Evolutionary conservation across 2,797 vertebrate species (phyloP).

Genomic region (Antrozous pallidus): DNA sequence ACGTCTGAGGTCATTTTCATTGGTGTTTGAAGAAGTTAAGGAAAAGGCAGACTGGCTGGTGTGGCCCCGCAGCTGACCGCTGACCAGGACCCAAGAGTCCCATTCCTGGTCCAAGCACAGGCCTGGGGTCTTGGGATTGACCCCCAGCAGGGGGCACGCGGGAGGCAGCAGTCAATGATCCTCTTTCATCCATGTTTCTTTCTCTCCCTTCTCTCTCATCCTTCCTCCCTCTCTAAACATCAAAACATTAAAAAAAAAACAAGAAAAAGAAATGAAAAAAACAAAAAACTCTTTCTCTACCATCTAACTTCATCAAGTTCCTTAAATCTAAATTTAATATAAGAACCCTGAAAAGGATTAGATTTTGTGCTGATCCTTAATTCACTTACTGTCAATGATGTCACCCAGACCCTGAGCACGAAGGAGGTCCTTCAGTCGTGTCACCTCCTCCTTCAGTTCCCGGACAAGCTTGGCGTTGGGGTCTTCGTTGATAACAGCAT

Average conservation of each 20-base stretch:
- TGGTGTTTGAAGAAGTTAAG: background rate
- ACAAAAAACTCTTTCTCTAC: background rate
- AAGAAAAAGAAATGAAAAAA: background rate
- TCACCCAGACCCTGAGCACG: conserved; percentile 97
- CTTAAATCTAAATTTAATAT: background rate
- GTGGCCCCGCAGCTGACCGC: too few species aligned
- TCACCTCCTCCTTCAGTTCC: conserved; percentile 97
- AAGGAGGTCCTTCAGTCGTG: conserved; percentile 94
- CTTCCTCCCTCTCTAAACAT: too few species aligned
- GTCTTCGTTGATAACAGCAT: conserved; percentile 98
- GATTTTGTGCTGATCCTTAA: conserved; percentile 25
- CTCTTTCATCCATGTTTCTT: too few species aligned
- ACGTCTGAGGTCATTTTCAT: background rate
- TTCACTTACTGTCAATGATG: conserved; percentile 97
- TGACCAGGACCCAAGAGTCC: too few species aligned
- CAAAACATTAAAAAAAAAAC: too few species aligned
- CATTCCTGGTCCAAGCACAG: too few species aligned
- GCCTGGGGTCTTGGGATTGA: too few species aligned
- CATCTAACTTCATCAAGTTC: background rate
- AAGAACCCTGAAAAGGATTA: background rate
- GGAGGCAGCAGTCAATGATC: too few species aligned
- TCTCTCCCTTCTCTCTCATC: too few species aligned
- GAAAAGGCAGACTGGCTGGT: background rate
- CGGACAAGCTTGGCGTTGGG: conserved; percentile 97
- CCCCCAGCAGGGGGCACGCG: too few species aligned